phyloP scores from a whole-genome alignment of 2,113 vertebrate species.

The Oostethus manadensis region DNA sequence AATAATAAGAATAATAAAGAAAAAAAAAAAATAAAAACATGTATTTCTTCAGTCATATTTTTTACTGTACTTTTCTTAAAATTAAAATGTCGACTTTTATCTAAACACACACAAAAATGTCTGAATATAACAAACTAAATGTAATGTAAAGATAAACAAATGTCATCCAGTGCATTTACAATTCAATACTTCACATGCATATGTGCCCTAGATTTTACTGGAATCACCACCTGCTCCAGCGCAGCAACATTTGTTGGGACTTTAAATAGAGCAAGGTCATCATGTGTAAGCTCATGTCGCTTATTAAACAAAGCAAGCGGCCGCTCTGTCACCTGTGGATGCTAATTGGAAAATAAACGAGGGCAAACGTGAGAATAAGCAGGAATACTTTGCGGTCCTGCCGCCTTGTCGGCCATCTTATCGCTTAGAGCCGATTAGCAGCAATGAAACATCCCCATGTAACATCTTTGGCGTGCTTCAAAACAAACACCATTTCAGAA shows the following conservation, averaged over 20 bases:
- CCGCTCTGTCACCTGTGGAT: neutral
- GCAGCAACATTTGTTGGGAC: slow-evolving; percentile 42
- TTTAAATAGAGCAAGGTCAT: slow-evolving; percentile 52
- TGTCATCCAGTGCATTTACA: too few species aligned
- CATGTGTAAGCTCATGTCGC: too few species aligned
- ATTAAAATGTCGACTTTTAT: too few species aligned
- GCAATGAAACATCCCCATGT: slow-evolving; percentile 24
- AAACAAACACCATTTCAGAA: slow-evolving; percentile 61
- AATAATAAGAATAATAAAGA: too few species aligned
- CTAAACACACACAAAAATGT: too few species aligned
- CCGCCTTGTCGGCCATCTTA: slow-evolving; percentile 20
- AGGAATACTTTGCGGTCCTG: neutral
- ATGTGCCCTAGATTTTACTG: slow-evolving; percentile 19
- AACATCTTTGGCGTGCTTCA: slow-evolving; percentile 53
- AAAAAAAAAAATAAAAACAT: neutral
- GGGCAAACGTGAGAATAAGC: neutral
- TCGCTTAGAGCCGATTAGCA: slow-evolving; percentile 11
- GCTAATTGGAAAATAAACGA: neutral
- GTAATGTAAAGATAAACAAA: too few species aligned
- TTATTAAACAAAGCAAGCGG: neutral
- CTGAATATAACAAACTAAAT: too few species aligned
- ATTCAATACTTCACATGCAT: neutral
- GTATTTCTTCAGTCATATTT: too few species aligned
- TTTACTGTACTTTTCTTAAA: too few species aligned
- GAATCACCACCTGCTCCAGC: slow-evolving; percentile 44